Evolutionary conservation across 2,797 vertebrate species (phyloP), one percentile per base, ranked within the genome.

Genomic region (Mallotus villosus): DNA sequence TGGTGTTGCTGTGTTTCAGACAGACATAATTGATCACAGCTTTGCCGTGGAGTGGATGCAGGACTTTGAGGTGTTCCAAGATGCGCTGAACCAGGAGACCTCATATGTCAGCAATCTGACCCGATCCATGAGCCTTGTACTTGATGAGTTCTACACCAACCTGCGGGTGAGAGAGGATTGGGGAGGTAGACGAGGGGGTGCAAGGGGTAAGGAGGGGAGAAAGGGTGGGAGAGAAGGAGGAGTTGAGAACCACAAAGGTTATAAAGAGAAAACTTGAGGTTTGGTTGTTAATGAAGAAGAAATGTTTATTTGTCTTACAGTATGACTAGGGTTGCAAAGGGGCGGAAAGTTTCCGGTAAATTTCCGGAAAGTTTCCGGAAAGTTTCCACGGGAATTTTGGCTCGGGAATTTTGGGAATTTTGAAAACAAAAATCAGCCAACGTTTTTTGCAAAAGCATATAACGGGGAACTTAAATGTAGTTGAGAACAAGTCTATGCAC

Each of bases 41-140:
- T 99, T 99, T 29, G 97, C 97, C 0, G 94, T 99, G 83, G 97
- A 99, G 80, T 99, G 97, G 97, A 99, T 99, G 97, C 94, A 96
- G 80, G 97, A 99, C 87, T 98, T 99, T 1, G 97, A 99, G 86
- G 91, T 90, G 57, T 99, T 99, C 83, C 97, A 99, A 82, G 97
- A 99, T 7, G 96, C 96, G 12, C 88, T 99, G 84, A 98, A 95
- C 87, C 97, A 98, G 83, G 97, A 98, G 82, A 95, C 95, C 0
- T 96, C 95, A 0, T 99, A 97, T 0, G 93, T 95, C 83, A 98
- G 96, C 85, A 99, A 97, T 90, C 91, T 99, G 86, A 98, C 96
- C 0, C 96, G 96, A 67, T 99, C 97, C 71, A 97, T 99, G 96
- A 98, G 97, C 81, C 94, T 99, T 78, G 97, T 99, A 24, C 89